These are phyloP conservation scores for Zelleria hepariella DNA, from an alignment of 2,888 invertebrate species.

Conservation along the genomic window DNA sequence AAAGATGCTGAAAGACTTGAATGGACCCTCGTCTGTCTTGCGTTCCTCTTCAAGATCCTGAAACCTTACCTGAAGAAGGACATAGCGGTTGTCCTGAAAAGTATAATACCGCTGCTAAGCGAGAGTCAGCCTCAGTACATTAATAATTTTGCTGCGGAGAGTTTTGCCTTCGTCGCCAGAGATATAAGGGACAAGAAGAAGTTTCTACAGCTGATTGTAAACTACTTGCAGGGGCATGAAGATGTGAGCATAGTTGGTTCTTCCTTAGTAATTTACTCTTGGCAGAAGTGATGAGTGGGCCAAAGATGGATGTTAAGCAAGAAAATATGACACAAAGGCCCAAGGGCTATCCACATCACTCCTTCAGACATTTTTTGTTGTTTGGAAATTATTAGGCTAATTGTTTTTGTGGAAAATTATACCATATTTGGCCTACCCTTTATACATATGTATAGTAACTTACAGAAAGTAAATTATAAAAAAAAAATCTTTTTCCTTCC, in stretches of 20 bases:
- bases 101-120: slow-evolving; percentile 82
- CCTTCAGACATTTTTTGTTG: no score
- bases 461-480: no score
- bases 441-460: no score
- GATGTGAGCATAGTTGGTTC: slow-evolving; percentile 70
- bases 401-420: no score
- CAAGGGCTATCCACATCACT: no score
- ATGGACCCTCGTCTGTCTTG: slow-evolving; percentile 87
- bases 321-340: no score
- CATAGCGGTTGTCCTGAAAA: slow-evolving; percentile 78
- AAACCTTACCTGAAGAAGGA: slow-evolving; percentile 88
- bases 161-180: slow-evolving; percentile 94
- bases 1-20: slow-evolving; percentile 90
- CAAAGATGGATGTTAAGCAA: no score
- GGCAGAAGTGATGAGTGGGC: no score
- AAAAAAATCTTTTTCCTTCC: no score
- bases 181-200: slow-evolving; percentile 86
- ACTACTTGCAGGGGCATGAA: slow-evolving; percentile 75
- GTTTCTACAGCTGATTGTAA: slow-evolving; percentile 79
- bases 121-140: slow-evolving; percentile 86
- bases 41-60: slow-evolving; percentile 91
- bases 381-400: no score
- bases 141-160: slow-evolving; percentile 94
- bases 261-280: no score
- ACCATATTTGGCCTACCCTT: no score